Evolutionary conservation across 2,113 vertebrate genomes (phyloP).

Genomic region (Ovibos moschatus): DNA sequence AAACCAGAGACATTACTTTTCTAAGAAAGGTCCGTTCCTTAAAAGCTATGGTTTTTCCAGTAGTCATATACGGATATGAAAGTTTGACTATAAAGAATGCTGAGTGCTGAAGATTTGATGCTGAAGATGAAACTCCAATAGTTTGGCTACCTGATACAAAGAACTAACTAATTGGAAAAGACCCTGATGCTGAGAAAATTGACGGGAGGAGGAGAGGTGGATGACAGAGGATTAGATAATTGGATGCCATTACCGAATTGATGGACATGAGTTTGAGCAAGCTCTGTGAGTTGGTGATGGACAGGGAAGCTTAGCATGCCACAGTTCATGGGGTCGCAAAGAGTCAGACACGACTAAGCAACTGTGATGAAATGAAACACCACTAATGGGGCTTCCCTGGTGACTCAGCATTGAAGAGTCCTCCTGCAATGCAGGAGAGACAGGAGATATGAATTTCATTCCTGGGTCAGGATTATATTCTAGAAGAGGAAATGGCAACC

Average conservation of each 20-base stretch:
- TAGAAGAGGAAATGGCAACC: not conserved
- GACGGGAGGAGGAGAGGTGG: not conserved
- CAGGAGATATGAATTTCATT: not conserved
- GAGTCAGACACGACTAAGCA: rapidly evolving
- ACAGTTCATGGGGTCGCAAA: not conserved
- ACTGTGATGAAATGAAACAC: not conserved
- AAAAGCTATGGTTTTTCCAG: not conserved
- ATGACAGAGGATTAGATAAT: not conserved
- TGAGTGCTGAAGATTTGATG: not conserved
- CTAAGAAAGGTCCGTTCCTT: not conserved
- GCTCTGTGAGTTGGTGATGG: not conserved
- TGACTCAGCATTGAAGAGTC: not conserved
- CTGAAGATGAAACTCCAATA: not conserved
- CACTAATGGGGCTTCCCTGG: not conserved
- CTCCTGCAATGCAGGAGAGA: not conserved
- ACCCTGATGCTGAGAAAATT: not conserved
- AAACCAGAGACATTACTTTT: not conserved
- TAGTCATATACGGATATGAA: not conserved
- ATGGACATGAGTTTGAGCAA: not conserved
- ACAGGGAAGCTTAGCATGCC: not conserved
- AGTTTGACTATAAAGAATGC: not conserved
- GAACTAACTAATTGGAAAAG: not conserved
- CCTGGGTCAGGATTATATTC: not conserved
- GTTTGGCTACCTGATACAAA: not conserved
- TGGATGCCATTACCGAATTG: not conserved